A percentile compares a stretch with the other conserved stretches of the same genome.
phyloP scores from a whole-genome alignment of 2,113 vertebrate genomes.

The Damaliscus lunatus region DNA sequence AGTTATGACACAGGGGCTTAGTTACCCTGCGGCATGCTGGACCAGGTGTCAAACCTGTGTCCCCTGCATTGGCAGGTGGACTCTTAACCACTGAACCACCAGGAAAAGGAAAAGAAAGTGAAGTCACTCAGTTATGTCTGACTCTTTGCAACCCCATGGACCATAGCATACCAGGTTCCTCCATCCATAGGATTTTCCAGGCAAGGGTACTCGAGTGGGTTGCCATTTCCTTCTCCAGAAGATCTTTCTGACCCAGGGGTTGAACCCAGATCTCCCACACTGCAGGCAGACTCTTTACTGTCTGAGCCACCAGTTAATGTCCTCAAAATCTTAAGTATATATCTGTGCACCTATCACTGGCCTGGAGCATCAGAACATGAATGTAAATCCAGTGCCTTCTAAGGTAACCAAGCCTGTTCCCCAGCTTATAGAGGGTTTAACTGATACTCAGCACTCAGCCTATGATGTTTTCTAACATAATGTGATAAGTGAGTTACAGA shows the following conservation, averaged over 20 bases:
- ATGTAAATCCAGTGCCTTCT: neutral
- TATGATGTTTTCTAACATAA: rapidly evolving
- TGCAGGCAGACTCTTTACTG: neutral
- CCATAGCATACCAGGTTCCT: neutral
- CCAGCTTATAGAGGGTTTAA: rapidly evolving
- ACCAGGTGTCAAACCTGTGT: neutral
- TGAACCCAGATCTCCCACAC: neutral
- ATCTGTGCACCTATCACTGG: rapidly evolving
- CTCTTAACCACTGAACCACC: neutral
- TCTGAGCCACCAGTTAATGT: neutral
- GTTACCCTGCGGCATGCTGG: neutral
- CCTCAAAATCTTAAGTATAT: neutral
- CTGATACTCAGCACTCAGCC: neutral
- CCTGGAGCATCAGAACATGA: neutral
- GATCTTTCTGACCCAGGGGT: neutral
- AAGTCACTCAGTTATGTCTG: neutral
- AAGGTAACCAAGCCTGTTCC: rapidly evolving
- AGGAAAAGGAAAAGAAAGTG: neutral
- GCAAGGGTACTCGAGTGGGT: rapidly evolving
- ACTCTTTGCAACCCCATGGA: neutral
- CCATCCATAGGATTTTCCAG: neutral
- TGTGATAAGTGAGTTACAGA: neutral
- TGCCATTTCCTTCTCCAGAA: neutral
- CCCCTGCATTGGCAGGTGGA: neutral
- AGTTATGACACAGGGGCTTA: neutral